Conservation (phyloP, 2,113 vertebrate genomes). For the Podocnemis expansa region DNA sequence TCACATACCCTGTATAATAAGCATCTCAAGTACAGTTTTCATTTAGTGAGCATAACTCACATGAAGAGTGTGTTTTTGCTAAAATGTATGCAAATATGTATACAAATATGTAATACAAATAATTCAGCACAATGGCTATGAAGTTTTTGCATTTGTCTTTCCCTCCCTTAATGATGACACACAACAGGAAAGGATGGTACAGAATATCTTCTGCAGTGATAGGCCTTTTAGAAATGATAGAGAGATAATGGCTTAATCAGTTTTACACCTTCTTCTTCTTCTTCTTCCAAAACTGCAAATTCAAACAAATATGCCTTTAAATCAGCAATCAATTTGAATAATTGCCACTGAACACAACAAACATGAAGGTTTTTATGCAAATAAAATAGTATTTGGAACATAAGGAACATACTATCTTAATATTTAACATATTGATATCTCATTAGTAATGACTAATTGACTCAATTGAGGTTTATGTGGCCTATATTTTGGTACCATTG, state of each 20-base stretch:
- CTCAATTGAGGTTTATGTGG: not conserved
- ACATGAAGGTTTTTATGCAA: not conserved
- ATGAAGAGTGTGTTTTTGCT: not conserved
- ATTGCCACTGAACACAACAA: not conserved
- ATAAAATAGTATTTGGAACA: not conserved
- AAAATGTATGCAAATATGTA: not conserved
- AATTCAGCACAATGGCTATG: not conserved
- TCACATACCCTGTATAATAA: not conserved
- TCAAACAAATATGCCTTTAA: not conserved
- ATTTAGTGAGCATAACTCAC: not conserved
- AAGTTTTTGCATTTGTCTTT: not conserved
- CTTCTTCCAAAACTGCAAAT: not conserved
- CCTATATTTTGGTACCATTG: not conserved
- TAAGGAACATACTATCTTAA: not conserved
- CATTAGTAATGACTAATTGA: rapidly evolving
- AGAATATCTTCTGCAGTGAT: not conserved
- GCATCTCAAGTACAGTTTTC: not conserved
- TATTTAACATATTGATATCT: not conserved
- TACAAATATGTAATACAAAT: not conserved
- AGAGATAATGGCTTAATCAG: not conserved
- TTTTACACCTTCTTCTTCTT: too few relatives aligned
- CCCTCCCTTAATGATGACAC: not conserved
- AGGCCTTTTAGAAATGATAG: not conserved
- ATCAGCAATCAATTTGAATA: not conserved
- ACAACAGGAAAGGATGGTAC: not conserved